Conservation (phyloP, 2,113 vertebrate genomes). For the Rhinichthys klamathensis region DNA sequence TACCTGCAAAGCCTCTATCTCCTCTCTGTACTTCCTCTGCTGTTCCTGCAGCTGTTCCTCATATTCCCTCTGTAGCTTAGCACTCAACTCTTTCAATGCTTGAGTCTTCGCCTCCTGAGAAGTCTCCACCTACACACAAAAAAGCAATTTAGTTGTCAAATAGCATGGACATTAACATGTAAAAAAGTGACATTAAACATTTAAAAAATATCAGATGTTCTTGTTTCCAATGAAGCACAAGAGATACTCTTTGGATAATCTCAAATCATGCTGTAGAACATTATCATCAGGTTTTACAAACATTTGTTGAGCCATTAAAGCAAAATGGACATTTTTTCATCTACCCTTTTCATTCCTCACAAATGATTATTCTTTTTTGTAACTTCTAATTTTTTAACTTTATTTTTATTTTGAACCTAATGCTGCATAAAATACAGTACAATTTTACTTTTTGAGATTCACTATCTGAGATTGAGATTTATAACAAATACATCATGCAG, state of each 20-base stretch:
- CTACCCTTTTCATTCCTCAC: background rate
- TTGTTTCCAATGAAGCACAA: background rate
- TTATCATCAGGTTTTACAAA: background rate
- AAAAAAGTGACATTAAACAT: background rate
- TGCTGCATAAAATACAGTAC: background rate
- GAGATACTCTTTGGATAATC: background rate
- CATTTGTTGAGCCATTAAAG: background rate
- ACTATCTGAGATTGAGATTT: too few species aligned
- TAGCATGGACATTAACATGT: background rate
- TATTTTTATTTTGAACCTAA: background rate
- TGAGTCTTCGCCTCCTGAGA: constrained; percentile 83
- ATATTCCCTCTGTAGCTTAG: constrained; percentile 84
- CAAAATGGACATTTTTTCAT: background rate
- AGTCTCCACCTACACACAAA: constrained; percentile 81
- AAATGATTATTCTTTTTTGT: background rate
- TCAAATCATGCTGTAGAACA: background rate
- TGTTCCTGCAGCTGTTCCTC: constrained; percentile 84
- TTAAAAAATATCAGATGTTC: background rate
- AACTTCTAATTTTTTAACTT: too few species aligned
- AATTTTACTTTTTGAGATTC: too few species aligned
- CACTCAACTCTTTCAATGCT: constrained; percentile 86
- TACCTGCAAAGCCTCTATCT: constrained; percentile 89
- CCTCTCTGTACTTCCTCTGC: constrained; percentile 82
- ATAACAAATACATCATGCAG: too few species aligned
- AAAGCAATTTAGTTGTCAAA: background rate